phyloP scores from a whole-genome alignment of 64 coral and sea anemone species.

The Stichodactyla helianthus region DNA sequence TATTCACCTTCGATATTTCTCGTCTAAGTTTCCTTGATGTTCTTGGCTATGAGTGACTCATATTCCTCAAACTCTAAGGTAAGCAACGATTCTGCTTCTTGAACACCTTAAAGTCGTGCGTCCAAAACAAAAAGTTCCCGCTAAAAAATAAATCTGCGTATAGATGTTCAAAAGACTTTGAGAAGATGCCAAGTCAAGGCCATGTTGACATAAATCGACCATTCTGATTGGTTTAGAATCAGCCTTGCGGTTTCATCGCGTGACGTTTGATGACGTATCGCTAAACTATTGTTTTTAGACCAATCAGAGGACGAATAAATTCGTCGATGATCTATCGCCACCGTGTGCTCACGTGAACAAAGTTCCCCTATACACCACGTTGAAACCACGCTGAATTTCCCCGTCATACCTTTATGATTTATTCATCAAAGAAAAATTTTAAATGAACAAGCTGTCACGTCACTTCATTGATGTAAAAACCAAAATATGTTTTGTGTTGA shows the following conservation, averaged over 20 bases:
- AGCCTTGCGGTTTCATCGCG: constrained; percentile 22
- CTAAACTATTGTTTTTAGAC: constrained; percentile 13
- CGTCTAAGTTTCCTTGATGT: background rate
- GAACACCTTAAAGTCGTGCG: background rate
- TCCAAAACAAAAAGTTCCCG: constrained; percentile 60
- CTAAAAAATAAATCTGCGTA: constrained; percentile 70
- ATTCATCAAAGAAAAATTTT: constrained; percentile 15
- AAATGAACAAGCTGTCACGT: constrained; percentile 1
- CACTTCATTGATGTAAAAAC: background rate
- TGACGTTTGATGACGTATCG: constrained; percentile 10
- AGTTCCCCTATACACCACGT: constrained; percentile 14
- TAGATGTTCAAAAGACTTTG: constrained; percentile 55
- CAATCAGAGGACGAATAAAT: constrained; percentile 16
- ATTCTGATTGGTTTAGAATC: constrained; percentile 42
- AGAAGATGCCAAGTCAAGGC: constrained; percentile 40
- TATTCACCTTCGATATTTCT: constrained; percentile 11
- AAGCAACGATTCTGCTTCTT: constrained; percentile 10
- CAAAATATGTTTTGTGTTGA: background rate
- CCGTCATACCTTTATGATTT: constrained; percentile 14
- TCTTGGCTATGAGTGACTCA: constrained; percentile 5
- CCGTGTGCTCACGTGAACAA: constrained; percentile 19
- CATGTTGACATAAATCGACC: constrained; percentile 41
- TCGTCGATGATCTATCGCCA: background rate
- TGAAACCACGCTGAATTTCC: constrained; percentile 32
- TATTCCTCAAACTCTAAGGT: constrained; percentile 5